Conservation (phyloP, 2,797 vertebrate genomes). For the Miichthys miiuy region DNA sequence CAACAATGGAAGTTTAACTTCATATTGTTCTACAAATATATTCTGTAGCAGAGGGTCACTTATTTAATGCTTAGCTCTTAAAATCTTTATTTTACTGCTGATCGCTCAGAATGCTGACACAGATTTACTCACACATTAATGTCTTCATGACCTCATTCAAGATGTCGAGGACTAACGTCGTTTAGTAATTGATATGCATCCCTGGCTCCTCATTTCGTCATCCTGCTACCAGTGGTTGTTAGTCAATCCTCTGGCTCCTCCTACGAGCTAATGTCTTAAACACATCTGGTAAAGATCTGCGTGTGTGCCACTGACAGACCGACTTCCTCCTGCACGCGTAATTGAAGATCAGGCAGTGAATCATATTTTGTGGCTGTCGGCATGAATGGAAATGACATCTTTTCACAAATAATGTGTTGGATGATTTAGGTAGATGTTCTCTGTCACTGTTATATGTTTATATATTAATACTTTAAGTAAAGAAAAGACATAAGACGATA, state of each 20-base stretch:
- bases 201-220: constrained; percentile 32
- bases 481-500: background rate
- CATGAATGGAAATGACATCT: constrained; percentile 23
- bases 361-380: constrained; percentile 17
- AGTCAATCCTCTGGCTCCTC: constrained; percentile 12
- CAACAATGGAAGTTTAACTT: too few relatives aligned
- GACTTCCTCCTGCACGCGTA: constrained; percentile 10
- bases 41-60: background rate
- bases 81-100: background rate
- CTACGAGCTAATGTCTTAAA: constrained; percentile 18
- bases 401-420: constrained; percentile 19
- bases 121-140: background rate
- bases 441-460: background rate
- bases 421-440: constrained; percentile 14
- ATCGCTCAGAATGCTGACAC: background rate
- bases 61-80: too few relatives aligned
- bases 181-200: constrained; percentile 26
- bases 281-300: constrained; percentile 66
- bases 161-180: constrained; percentile 20
- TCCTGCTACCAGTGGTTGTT: constrained; percentile 16
- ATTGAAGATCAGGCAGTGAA: constrained; percentile 33
- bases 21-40: background rate
- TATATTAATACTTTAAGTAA: background rate
- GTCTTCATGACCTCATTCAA: constrained; percentile 24
- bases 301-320: constrained; percentile 23